phyloP scores from a whole-genome alignment of 2,113 vertebrate genomes.

The Lonchura striata region DNA sequence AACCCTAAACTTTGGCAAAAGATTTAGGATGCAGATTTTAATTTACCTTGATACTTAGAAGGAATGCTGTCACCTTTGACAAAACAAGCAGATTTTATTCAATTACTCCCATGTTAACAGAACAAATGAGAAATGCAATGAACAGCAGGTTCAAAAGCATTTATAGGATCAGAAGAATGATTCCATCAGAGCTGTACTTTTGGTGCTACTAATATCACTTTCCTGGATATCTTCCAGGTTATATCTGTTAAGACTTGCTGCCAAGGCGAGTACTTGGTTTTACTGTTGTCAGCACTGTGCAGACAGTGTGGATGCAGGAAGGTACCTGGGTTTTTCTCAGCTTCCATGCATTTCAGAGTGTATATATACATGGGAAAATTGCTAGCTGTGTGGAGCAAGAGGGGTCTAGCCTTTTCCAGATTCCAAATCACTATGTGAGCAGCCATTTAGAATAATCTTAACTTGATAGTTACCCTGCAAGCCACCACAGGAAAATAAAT shows the following conservation, averaged over 20 bases:
- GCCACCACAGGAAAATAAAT: background rate
- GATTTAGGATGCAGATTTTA: background rate
- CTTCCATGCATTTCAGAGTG: background rate
- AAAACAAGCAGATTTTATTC: background rate
- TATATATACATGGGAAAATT: background rate
- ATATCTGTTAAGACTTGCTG: slow-evolving; percentile 21
- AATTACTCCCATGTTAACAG: background rate
- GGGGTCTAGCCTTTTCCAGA: background rate
- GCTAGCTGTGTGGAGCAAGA: background rate
- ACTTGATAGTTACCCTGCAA: background rate
- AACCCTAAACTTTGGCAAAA: background rate
- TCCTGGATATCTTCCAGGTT: slow-evolving; percentile 19
- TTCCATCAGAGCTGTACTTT: background rate
- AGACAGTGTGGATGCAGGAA: background rate
- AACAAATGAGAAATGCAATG: background rate
- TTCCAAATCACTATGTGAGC: background rate
- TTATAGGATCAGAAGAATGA: background rate
- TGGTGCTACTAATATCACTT: background rate
- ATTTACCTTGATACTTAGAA: background rate
- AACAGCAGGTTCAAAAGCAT: background rate
- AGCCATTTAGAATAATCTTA: background rate
- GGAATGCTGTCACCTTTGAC: background rate
- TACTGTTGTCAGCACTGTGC: slow-evolving; percentile 29
- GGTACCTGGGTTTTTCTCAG: background rate
- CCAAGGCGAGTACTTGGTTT: slow-evolving; percentile 37